These are phyloP conservation scores for Nasua narica DNA, from an alignment of 2,797 vertebrate species.

Conservation along the genomic window DNA sequence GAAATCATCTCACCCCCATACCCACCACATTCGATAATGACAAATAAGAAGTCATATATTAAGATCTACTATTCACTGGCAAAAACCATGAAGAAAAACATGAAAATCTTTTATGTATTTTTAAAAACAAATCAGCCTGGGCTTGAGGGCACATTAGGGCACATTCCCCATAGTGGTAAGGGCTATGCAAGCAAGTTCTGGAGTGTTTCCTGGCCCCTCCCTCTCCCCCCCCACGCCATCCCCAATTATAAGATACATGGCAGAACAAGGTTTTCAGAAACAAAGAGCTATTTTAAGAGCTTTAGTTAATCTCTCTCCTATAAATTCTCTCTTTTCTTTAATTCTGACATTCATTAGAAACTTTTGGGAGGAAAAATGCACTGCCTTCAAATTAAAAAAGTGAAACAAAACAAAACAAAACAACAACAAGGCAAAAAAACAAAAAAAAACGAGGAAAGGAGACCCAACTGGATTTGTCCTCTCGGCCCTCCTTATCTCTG, in stretches of 20 bases:
- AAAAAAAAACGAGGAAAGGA: neutral
- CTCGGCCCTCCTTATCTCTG: neutral
- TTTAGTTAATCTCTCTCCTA: constrained; percentile 48
- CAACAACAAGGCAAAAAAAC: neutral
- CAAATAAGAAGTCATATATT: neutral
- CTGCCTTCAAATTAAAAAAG: neutral
- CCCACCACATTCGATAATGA: neutral
- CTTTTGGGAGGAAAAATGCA: neutral
- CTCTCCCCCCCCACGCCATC: too few relatives aligned
- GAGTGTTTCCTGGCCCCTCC: neutral
- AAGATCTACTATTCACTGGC: neutral
- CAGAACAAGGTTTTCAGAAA: constrained; percentile 60
- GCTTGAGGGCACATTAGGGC: neutral
- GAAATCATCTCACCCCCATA: neutral
- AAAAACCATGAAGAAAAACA: neutral
- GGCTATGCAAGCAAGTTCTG: neutral
- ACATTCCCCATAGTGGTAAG: neutral
- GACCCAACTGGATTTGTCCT: neutral
- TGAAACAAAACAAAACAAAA: neutral
- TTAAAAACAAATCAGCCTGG: neutral
- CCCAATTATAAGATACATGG: constrained; percentile 33
- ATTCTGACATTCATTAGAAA: constrained; percentile 62
- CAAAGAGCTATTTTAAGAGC: constrained; percentile 72
- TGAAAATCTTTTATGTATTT: neutral
- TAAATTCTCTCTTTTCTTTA: constrained; percentile 36